Evolutionary conservation across 2,797 vertebrate species (phyloP).

Genomic region (Graptemys geographica): DNA sequence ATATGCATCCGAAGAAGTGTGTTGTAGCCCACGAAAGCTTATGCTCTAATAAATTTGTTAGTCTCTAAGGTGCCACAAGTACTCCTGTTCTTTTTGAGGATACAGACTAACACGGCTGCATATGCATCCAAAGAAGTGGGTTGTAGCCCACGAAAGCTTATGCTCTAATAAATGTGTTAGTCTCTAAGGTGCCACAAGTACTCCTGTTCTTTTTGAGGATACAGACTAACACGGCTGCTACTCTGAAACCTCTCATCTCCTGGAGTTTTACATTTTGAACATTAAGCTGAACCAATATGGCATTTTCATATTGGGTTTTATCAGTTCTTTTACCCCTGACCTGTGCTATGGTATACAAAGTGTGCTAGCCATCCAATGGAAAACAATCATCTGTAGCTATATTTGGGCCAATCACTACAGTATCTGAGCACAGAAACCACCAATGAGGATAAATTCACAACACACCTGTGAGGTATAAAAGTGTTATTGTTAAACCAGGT

Average conservation of each 20-base stretch:
- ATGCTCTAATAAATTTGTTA: no score
- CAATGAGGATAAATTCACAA: not conserved
- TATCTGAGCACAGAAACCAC: not conserved
- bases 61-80: no score
- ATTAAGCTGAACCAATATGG: not conserved
- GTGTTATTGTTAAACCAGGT: not conserved
- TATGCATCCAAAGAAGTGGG: no score
- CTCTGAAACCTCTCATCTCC: not conserved
- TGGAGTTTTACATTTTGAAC: not conserved
- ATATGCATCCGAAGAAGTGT: no score
- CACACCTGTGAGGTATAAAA: not conserved
- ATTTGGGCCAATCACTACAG: not conserved
- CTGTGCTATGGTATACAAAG: not conserved
- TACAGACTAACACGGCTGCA: no score
- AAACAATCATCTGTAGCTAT: not conserved
- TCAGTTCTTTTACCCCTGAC: not conserved
- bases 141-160: no score
- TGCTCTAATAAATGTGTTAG: no score
- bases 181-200: no score
- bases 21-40: no score
- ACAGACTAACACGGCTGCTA: no score
- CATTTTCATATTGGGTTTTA: not conserved
- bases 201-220: no score
- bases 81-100: no score
- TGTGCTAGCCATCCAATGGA: not conserved